Base-by-base conservation (phyloP, 2,888 invertebrate genomes). In the Caenorhabditis sp. region DNA sequence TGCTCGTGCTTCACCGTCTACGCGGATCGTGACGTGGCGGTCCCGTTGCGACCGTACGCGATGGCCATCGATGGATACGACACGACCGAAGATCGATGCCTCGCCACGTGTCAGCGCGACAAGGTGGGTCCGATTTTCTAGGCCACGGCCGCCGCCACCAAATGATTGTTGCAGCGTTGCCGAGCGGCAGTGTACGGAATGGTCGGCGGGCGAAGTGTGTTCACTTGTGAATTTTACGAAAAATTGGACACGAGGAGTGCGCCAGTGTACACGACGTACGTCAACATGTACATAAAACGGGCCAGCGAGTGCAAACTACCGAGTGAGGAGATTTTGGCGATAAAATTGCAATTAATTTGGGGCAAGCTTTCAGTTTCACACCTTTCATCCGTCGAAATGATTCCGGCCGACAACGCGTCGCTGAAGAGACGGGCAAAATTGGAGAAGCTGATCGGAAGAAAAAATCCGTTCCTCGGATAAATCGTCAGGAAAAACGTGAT, bases 1-100 rank as follows among this genome's bases (percentile, higher is more conserved):
- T 88, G 88, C 74, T 80, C 81, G 32, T 88, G 88, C 66, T 88
- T 88, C 63, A 82, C 89, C 22, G 79, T 87, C 26, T 88, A 88
- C 58, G 79, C 84, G 7, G 88, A 88, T 58, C 66, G 88, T 11
- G 88, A 88, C 52, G 80, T 88, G 26, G 81, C 78, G 7, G 66
- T 86, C 2, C 83, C 84, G 17, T 45, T 76, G 17, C 70, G 80
- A 43, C 88, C 88, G 2, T 88, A 87, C 65, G 83, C 85, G 13
- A 81, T 87, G 76, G 86, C 85, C 7, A 70, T 75, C n/a, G 80
- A 85, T 45, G 81, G 83, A 1, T 88, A 87, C 35, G 86, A 87
- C 41, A 79, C 78, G 0, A 83, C 84, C 13, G 88, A 88, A 52
- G 88, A 88, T 48, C 50, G 84, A 30, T 88, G 88, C 59, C 74